These are phyloP conservation scores for Maccullochella peelii DNA, from an alignment of 2,113 vertebrate genomes.

Conservation along the genomic window DNA sequence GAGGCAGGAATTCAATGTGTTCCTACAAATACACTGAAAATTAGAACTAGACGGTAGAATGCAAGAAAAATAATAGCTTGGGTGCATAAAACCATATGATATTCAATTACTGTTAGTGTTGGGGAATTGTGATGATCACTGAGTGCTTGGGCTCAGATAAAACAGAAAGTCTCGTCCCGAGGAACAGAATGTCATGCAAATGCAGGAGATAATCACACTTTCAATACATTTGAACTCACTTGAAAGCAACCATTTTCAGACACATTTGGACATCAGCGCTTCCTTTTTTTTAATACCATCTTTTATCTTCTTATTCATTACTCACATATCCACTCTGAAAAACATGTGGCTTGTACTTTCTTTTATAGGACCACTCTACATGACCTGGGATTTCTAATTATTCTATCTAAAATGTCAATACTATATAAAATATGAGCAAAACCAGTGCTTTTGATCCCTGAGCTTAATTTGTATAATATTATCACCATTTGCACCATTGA, in stretches of 20 bases:
- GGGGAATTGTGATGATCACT: slow-evolving; percentile 6
- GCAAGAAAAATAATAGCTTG: slow-evolving; percentile 34
- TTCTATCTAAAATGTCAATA: not conserved
- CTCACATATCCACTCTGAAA: not conserved
- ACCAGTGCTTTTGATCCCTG: not conserved
- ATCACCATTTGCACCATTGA: not conserved
- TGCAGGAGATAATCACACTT: not conserved
- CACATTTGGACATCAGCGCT: not conserved
- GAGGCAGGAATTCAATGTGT: slow-evolving; percentile 30
- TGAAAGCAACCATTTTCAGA: not conserved
- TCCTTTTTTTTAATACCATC: too few relatives aligned
- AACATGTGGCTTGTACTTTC: not conserved
- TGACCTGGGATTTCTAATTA: not conserved
- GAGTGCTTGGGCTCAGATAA: not conserved
- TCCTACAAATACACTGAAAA: slow-evolving; percentile 52
- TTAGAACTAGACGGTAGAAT: slow-evolving; percentile 38
- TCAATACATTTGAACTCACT: not conserved
- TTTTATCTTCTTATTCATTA: not conserved
- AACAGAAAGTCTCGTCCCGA: not conserved
- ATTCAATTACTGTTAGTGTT: slow-evolving; percentile 14
- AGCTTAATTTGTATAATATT: not conserved
- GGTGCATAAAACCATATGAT: slow-evolving; percentile 29
- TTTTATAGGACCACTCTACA: not conserved
- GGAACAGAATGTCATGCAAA: slow-evolving; percentile 22
- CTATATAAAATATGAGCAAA: not conserved